These are phyloP conservation scores for Caradrina clavipalpis DNA, from an alignment of 2,888 invertebrate genomes.

Conservation along the genomic window DNA sequence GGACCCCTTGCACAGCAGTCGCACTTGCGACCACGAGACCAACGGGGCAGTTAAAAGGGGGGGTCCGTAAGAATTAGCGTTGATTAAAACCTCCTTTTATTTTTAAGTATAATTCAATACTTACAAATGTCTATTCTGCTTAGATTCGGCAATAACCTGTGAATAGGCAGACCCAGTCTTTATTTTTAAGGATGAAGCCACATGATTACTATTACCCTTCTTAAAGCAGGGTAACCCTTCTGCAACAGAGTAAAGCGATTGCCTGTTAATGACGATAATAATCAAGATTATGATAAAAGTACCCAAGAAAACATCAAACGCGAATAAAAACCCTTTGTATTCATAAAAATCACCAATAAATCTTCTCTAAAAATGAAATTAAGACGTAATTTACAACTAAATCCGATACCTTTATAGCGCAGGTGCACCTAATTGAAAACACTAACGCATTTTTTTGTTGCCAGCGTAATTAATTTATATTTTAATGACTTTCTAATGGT, in stretches of 20 bases:
- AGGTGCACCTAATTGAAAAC: slow-evolving; percentile 71
- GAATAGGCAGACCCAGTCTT: no score
- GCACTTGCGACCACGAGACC: no score
- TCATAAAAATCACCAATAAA: slow-evolving; percentile 53
- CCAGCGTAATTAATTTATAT: slow-evolving; percentile 74
- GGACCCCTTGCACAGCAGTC: no score
- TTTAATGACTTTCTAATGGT: slow-evolving; percentile 77
- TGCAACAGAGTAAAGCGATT: background rate
- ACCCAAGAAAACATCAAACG: slow-evolving; percentile 1
- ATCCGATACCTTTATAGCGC: slow-evolving; percentile 56
- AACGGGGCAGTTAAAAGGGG: no score
- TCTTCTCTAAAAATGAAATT: slow-evolving; percentile 56
- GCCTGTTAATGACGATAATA: slow-evolving; percentile 8
- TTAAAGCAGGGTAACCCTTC: background rate
- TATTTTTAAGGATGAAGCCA: no score
- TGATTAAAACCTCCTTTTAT: no score
- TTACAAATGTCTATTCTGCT: no score
- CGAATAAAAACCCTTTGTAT: slow-evolving; percentile 27
- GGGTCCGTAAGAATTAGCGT: no score
- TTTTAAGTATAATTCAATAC: no score
- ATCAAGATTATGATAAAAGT: slow-evolving; percentile 20
- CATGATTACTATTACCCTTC: no score
- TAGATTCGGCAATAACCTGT: no score
- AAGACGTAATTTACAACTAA: slow-evolving; percentile 60
- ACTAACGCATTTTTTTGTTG: slow-evolving; percentile 69